Percentiles rank a stretch among this genome's conserved stretches.
Conservation (phyloP, 2,888 invertebrate species). For the Neoascia interrupta region DNA sequence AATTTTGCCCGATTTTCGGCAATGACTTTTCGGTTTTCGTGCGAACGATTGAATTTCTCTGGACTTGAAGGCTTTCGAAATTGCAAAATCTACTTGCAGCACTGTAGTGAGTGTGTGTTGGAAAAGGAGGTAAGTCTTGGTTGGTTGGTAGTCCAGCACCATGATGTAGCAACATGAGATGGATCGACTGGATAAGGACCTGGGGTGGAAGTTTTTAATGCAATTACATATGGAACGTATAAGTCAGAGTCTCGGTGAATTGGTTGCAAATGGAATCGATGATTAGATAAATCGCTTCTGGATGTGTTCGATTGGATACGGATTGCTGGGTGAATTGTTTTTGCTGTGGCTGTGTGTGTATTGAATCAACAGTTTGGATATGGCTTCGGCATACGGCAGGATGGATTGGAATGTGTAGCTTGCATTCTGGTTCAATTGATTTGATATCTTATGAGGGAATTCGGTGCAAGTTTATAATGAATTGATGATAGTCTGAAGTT, state of each 20-base stretch:
- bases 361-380: constrained; percentile 37
- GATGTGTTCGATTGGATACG: constrained; percentile 52
- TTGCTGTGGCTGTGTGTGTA: not conserved
- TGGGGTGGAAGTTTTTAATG: constrained; percentile 44
- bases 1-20: constrained; percentile 62
- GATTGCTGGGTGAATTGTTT: constrained; percentile 32
- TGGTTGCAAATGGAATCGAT: constrained; percentile 64
- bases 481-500: no score
- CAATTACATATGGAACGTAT: constrained; percentile 47
- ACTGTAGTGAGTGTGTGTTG: not conserved
- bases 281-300: constrained; percentile 66
- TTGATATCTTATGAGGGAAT: no score
- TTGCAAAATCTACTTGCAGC: constrained; percentile 64
- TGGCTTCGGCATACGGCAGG: no score
- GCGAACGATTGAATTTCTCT: constrained; percentile 64
- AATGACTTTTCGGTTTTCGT: constrained; percentile 61
- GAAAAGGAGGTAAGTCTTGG: no score
- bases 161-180: no score
- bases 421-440: no score
- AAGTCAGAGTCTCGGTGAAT: constrained; percentile 35
- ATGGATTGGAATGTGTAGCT: no score
- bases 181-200: no score
- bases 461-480: no score
- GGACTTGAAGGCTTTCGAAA: constrained; percentile 66
- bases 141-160: no score